Evolutionary conservation across 2,888 invertebrate genomes (phyloP).

Genomic region (Apamea epomidion): DNA sequence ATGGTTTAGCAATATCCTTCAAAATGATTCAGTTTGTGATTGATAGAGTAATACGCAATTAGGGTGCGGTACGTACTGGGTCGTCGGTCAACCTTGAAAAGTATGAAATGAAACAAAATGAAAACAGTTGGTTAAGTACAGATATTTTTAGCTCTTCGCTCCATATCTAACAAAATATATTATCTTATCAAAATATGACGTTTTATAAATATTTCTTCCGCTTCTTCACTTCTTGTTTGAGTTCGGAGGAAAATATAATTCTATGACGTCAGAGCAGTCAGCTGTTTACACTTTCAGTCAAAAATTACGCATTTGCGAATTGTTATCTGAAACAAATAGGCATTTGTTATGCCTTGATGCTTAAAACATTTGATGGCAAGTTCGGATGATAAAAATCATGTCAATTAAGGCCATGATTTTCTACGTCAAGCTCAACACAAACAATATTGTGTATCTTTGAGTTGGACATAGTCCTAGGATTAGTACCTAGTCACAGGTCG

Average conservation of each 20-base stretch:
- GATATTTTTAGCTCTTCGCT: background rate
- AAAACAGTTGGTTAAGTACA: background rate
- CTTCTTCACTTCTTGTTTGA: constrained; percentile 22
- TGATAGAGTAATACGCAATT: too few relatives aligned
- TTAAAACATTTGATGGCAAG: constrained; percentile 6
- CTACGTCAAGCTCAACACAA: background rate
- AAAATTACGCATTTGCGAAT: constrained; percentile 39
- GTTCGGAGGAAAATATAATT: constrained; percentile 2
- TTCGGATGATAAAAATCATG: constrained; percentile 12
- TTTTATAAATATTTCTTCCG: constrained; percentile 33
- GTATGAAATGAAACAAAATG: too few relatives aligned
- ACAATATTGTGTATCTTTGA: background rate
- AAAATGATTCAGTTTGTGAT: too few relatives aligned
- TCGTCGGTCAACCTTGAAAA: background rate
- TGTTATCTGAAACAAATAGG: constrained; percentile 37
- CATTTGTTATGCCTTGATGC: background rate
- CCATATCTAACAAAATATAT: background rate
- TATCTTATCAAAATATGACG: constrained; percentile 35
- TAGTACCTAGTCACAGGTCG: too few relatives aligned
- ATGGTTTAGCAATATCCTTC: too few relatives aligned
- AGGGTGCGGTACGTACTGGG: too few relatives aligned
- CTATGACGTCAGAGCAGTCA: constrained; percentile 34
- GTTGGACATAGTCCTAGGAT: too few relatives aligned
- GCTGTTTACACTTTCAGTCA: constrained; percentile 38
- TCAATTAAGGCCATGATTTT: background rate